A percentile compares a stretch with the other conserved stretches of the same genome.
Evolutionary conservation across 2,113 vertebrate genomes (phyloP).

Genomic region (Pantherophis guttatus): DNA sequence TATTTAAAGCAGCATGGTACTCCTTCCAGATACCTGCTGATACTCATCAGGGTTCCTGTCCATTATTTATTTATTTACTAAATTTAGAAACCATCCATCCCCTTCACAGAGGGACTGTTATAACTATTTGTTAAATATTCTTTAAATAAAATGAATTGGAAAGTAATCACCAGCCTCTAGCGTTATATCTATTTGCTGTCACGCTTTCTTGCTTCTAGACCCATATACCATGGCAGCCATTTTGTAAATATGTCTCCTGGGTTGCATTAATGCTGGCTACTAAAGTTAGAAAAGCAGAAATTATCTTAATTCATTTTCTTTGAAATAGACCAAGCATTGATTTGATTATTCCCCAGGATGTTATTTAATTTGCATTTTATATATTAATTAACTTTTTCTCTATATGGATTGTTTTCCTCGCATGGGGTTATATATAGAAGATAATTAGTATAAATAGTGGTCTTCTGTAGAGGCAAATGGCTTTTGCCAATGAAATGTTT

Average conservation of each 20-base stretch:
- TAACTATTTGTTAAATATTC: not conserved
- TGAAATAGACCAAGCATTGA: slow-evolving; percentile 21
- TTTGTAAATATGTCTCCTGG: not conserved
- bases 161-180: not conserved
- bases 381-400: slow-evolving; percentile 63
- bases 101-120: not conserved
- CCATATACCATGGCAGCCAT: not conserved
- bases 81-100: not conserved
- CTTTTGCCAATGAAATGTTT: slow-evolving; percentile 44
- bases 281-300: not conserved
- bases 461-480: slow-evolving; percentile 55
- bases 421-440: slow-evolving; percentile 49
- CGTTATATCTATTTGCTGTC: not conserved
- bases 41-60: not conserved
- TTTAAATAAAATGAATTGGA: not conserved
- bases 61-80: not conserved
- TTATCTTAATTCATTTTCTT: slow-evolving; percentile 14
- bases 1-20: not conserved
- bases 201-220: not conserved
- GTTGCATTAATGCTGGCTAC: not conserved
- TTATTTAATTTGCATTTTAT: slow-evolving; percentile 41
- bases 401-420: slow-evolving; percentile 31
- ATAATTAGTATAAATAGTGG: slow-evolving; percentile 50
- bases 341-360: slow-evolving; percentile 18
- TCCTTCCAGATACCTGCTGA: not conserved